These are phyloP conservation scores for Squalus acanthias DNA, from an alignment of 2,797 vertebrate species.

Conservation along the genomic window DNA sequence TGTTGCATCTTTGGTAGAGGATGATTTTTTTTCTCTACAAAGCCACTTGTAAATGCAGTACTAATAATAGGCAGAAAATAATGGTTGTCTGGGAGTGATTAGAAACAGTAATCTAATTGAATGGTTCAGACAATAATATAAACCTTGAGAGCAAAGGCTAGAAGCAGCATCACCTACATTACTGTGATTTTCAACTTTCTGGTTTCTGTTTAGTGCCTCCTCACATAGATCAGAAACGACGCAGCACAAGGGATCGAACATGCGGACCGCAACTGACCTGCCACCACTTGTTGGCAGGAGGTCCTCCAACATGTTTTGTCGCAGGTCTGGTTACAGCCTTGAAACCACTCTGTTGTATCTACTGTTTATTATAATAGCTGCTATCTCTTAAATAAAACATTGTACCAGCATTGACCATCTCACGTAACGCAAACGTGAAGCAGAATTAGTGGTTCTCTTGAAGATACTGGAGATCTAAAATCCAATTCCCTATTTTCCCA, in stretches of 20 bases:
- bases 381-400: neutral
- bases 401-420: neutral
- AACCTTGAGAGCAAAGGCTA: neutral
- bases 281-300: neutral
- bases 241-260: neutral
- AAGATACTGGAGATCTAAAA: neutral
- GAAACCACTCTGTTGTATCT: neutral
- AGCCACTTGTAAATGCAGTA: neutral
- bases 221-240: neutral
- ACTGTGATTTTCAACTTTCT: too few relatives aligned
- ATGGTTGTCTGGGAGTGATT: neutral
- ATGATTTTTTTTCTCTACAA: neutral
- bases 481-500: neutral
- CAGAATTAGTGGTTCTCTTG: neutral
- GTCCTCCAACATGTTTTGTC: too few relatives aligned
- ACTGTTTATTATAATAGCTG: neutral
- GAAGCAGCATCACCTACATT: too few relatives aligned
- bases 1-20: neutral
- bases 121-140: neutral
- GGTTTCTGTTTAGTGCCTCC: neutral
- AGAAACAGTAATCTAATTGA: neutral
- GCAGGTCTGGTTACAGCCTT: neutral
- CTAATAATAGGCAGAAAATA: neutral
- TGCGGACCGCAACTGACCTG: neutral
- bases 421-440: too few relatives aligned